These are phyloP conservation scores for Drosophila ficusphila DNA, from an alignment of 1,140 invertebrate species.

Conservation along the genomic window DNA sequence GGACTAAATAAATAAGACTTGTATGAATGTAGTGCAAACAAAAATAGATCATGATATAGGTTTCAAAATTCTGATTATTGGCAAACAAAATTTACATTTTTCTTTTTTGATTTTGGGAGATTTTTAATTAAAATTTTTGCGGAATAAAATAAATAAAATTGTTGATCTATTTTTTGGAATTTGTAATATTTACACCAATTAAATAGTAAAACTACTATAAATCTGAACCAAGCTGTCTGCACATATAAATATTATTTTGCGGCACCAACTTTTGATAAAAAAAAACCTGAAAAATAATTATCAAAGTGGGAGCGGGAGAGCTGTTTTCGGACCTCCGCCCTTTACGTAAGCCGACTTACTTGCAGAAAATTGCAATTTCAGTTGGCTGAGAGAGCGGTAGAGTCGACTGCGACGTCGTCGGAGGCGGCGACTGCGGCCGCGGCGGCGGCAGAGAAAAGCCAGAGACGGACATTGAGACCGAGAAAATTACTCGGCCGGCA, in stretches of 20 bases:
- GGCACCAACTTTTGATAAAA: constrained; percentile 16
- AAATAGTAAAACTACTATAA: not conserved
- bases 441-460: constrained; percentile 33
- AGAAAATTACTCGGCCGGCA: constrained; percentile 65
- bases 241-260: constrained; percentile 33
- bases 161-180: not conserved
- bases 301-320: constrained; percentile 7
- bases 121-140: not conserved
- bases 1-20: too few relatives aligned
- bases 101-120: not conserved
- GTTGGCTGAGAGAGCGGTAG: constrained; percentile 9
- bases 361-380: constrained; percentile 68
- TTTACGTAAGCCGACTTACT: constrained; percentile 63
- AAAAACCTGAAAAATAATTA: constrained; percentile 34
- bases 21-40: not conserved
- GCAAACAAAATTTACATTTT: too few relatives aligned
- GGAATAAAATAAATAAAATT: not conserved
- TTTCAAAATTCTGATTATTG: too few relatives aligned
- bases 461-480: constrained; percentile 52
- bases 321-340: constrained; percentile 25
- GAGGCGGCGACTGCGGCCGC: constrained; percentile 25
- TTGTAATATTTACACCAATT: too few relatives aligned
- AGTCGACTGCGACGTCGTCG: constrained; percentile 1
- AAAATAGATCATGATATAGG: not conserved
- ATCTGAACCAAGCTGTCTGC: not conserved